Base-by-base conservation (phyloP, 2,888 invertebrate species). In the Sabellastarte sp. region DNA sequence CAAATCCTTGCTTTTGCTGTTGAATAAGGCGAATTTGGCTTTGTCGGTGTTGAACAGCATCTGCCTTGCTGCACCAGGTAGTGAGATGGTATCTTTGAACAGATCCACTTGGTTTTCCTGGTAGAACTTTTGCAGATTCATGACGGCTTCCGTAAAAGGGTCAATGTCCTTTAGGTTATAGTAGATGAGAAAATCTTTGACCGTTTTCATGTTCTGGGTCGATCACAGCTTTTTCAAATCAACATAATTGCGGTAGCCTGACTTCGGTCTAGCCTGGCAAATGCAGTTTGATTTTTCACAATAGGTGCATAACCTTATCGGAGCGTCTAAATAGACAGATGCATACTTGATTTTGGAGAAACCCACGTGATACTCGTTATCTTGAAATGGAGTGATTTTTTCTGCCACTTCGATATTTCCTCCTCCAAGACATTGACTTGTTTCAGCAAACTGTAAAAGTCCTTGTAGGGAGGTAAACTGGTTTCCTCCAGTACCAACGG, bases 151-250 rank as follows among this genome's bases (percentile, higher is more conserved):
- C 24, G 72, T 63, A 53, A 73, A 70, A 15, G 71, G 68, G 1
- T 33, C 59, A 2, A 68, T 66, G 32, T 69, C 73, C 28, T 65
- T 51, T 60, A 70, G 70, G 58, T 71, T 73, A 50, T 73, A 72
- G 67, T 70, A 74, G 2, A 58, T 57, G 0, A 74, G 65, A 59
- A 72, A 74, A 41, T 74, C 72, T 24, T 53, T 24, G 50, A 72
- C 65, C 1, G 64, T 67, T 0, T 29, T 60, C 71, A 72, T 72
- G 2, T 60, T 15, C 15, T 61, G 41, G 24, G 66, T 50, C 5
- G 50, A 32, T 71, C 73, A 73, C 1, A 41, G 5, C 41, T 41
- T 20, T 41, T 41, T 20, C 15, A 41, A 15, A 10, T 20, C 5
- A 15, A 10, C 10, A 73, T 41, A 41, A 41, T 41, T 41, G 5